phyloP scores from a whole-genome alignment of 2,888 invertebrate genomes.

The Mythimna impura region DNA sequence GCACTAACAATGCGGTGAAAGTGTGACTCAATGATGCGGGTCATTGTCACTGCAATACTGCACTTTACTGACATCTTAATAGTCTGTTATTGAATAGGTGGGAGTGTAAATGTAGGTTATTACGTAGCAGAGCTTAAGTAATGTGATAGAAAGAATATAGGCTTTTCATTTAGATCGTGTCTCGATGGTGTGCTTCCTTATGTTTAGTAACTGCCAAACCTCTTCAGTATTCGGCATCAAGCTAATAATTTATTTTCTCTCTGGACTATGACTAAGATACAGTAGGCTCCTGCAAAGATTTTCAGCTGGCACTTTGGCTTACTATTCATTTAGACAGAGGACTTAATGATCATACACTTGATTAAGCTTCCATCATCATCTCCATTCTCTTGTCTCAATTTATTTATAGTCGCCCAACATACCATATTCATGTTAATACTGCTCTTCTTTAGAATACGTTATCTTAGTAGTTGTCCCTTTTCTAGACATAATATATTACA shows the following conservation, averaged over 20 bases:
- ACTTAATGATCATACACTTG: no score
- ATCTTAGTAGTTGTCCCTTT: no score
- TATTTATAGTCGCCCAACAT: no score
- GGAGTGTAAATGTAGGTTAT: background rate
- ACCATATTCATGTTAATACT: no score
- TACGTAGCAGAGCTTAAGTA: background rate
- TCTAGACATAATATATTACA: no score
- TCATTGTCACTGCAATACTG: slow-evolving; percentile 35
- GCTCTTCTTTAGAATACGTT: no score
- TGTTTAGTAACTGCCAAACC: background rate
- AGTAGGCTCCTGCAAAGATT: no score
- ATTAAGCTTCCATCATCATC: no score
- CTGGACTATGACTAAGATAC: background rate
- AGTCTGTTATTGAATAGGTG: background rate
- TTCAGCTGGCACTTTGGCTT: no score
- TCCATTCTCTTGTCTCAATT: no score
- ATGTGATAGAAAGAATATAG: background rate
- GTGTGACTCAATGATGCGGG: slow-evolving; percentile 42
- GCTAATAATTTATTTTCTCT: background rate
- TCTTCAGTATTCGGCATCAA: background rate
- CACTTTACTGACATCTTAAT: slow-evolving; percentile 20
- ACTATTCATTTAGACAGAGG: no score
- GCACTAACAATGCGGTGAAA: slow-evolving; percentile 50
- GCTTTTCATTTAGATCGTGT: background rate
- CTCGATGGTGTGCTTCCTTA: background rate